Base-by-base conservation (phyloP, 53 echinoderm and acorn worm species). In the Temnopleurus reevesii region DNA sequence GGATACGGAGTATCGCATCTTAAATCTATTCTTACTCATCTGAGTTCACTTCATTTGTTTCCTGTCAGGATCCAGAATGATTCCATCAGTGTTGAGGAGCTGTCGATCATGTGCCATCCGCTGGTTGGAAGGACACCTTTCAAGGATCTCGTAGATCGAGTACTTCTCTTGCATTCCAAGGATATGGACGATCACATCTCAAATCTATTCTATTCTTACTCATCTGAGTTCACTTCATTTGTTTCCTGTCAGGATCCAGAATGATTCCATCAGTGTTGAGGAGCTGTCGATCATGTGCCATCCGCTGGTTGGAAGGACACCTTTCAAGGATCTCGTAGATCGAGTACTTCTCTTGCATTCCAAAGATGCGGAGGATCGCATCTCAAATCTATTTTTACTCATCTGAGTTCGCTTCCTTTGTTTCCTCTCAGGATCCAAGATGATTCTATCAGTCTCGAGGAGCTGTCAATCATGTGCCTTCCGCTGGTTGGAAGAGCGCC, bases 401-500 rank as follows among this genome's bases (percentile, higher is more conserved):
- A n/a, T n/a, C n/a, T n/a, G n/a, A n/a, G n/a, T n/a, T n/a, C n/a
- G n/a, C n/a, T n/a, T 36, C 5, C 38, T 66, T 38, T 8, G 21
- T 41, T 2, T 41, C 36, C 27, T 15, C 12, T 6, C 38, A 82
- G 56, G 2, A n/a, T 82, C 51, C 82, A 82, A 36, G 49, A 17
- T 36, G 29, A 83, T 17, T 15, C 7, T 54, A 66, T 55, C 0
- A 17, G 49, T 17, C 9, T 90, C 38, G 90, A 12, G 19, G 55
- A 93, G 27, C 65, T 93, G 30, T 93, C 87, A 13, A 89, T 82
- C 31, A 64, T 93, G 23, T 93, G 93, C 59, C 59, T 93, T 15
- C 90, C 93, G 0, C 58, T 87, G 65, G n/a, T 87, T 28, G 21
- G 28, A 12, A 61, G 24, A 2, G 17, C 86, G 24, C 61, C 64